A percentile compares a stretch with the other conserved stretches of the same genome.
These are phyloP conservation scores for Galbula dea DNA, from an alignment of 2,113 vertebrate species.

Conservation along the genomic window DNA sequence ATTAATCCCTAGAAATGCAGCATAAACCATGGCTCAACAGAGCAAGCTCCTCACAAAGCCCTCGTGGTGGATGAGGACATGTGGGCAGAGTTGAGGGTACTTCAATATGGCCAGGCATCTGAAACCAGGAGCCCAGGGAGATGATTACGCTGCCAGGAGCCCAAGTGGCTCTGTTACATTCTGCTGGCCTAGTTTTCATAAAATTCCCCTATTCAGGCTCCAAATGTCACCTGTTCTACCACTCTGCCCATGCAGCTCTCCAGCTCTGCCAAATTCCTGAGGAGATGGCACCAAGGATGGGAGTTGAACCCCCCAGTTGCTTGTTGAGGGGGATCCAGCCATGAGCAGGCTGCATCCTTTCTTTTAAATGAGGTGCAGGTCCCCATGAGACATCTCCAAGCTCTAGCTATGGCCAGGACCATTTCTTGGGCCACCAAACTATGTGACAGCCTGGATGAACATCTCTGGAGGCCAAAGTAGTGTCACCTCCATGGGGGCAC, in stretches of 20 bases:
- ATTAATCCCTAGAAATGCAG: neutral
- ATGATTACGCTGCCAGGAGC: neutral
- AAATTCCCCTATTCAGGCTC: neutral
- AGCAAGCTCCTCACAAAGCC: neutral
- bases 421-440: neutral
- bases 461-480: neutral
- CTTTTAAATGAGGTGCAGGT: neutral
- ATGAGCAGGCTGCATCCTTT: rapidly evolving
- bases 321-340: neutral
- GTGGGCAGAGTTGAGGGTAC: neutral
- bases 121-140: neutral
- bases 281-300: neutral
- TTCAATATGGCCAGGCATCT: neutral
- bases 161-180: neutral
- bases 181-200: conserved; percentile 4
- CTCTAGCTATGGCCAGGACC: neutral
- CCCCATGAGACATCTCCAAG: neutral
- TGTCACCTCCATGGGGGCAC: neutral
- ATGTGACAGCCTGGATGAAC: neutral
- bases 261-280: neutral
- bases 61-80: neutral
- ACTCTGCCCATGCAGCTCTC: neutral
- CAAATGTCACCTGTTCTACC: neutral
- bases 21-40: neutral
- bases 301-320: rapidly evolving